Evolutionary conservation across 2,888 invertebrate genomes (phyloP), one percentile per base, ranked within the genome.

Genomic region (Rutpela maculata): DNA sequence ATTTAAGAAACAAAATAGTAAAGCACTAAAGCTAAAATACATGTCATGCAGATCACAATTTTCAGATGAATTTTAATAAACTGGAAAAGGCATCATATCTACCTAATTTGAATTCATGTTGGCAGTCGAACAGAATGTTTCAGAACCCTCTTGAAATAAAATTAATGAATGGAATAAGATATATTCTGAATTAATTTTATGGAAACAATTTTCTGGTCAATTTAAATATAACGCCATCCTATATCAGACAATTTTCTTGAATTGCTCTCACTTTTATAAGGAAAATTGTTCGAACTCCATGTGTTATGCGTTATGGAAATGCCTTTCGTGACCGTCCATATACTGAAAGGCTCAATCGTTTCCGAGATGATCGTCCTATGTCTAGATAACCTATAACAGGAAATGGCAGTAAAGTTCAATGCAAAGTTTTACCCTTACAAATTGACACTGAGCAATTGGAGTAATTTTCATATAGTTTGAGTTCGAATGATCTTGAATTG

Each of bases 301-400:
- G 77, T 77, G 80, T 77, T 79, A 78, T 77, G 67, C 57, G 76
- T 67, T 78, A 80, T 76, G 79, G 78, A 78, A 81, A 81, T 81
- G 75, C 65, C 67, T 72, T 74, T 50, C 76, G 76, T 78, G 74
- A 63, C 80, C 78, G 78, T 80, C 78, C 81, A 74, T 79, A 81
- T 74, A 70, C 74, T 74, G 78, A 79, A 78, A 69, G 78, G 81
- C 78, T 75, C 75, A 69, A 75, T 80, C 77, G 78, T 35, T 73
- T 71, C 43, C 7, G 70, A 50, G 71, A 79, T 76, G 78, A 77
- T 81, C 67, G 56, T 60, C 60, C 68, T 63, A 63, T 62, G 68
- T 73, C 77, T 68, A 69, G 68, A 73, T 70, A 55, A 76, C 50
- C 74, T 60, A 70, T 70, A 75, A 78, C 56, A 35, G 62, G 56